Base-by-base conservation (phyloP, 2,113 vertebrate genomes). In the Colaptes auratus region DNA sequence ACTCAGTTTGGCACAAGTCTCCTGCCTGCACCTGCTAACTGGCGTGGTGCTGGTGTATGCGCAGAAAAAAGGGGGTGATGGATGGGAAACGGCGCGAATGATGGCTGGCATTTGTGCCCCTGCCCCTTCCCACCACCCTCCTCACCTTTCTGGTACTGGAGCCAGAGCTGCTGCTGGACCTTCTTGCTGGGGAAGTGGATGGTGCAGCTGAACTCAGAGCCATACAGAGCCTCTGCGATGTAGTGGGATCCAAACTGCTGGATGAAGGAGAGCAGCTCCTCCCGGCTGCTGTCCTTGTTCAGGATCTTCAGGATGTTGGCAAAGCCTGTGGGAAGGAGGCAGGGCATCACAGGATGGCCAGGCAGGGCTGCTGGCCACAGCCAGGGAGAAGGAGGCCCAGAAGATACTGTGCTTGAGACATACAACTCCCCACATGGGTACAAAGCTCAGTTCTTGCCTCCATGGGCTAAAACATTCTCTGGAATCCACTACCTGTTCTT, bases 71-170 rank as follows among this genome's bases (percentile, higher is more conserved):
- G 8, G 21, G 27, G 23, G 6, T 30, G 55, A n/a, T 3, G 15
- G 55, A 12, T 48, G 33, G 60, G 53, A 20, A 60, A 30, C n/a
- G n/a, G 11, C 39, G 25, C 1, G 2, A n/a, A 3, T 3, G 4
- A n/a, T 6, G 30, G 25, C 3, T 0, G 7, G 39, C 27, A 5
- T 36, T 55, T 73, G 58, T 80, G 20, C 20, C 69, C 16, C 48
- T 39, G 61, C 66, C 69, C 19, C 0, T 17, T 48, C 13, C 70
- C 12, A 0, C 5, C 2, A 2, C 21, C 6, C 67, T 31, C 50
- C 98, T 98, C 98, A 99, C 99, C 99, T 99, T 99, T 99, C 98
- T 99, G 99, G 93, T 99, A 99, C 98, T 99, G 99, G 30, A 99
- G 98, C 99, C 99, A 99, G 70, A 99, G 98, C 97, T 99, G 99